A percentile compares a stretch with the other conserved stretches of the same genome.
These are phyloP conservation scores for Eriocheir sinensis DNA, from an alignment of 1,140 invertebrate species.

Conservation along the genomic window DNA sequence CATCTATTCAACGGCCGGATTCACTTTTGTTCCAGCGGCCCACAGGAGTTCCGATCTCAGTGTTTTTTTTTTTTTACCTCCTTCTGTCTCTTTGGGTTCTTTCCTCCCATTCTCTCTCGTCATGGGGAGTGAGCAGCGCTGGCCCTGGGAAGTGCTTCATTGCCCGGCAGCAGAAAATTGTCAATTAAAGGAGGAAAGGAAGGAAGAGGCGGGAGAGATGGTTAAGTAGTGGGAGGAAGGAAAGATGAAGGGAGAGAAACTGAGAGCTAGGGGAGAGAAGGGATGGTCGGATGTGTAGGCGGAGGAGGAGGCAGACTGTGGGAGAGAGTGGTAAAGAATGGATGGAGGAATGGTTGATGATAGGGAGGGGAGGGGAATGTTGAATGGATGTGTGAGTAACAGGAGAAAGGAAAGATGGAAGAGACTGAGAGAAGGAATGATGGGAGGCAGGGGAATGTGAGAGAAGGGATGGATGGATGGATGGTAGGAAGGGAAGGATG, in stretches of 20 bases:
- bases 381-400: background rate
- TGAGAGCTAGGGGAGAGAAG: background rate
- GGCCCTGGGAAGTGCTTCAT: constrained; percentile 21
- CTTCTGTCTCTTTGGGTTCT: background rate
- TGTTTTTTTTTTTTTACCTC: background rate
- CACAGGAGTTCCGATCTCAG: background rate
- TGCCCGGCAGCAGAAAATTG: constrained; percentile 11
- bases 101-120: background rate
- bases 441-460: too few species aligned
- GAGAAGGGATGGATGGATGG: too few species aligned
- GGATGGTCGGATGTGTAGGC: background rate
- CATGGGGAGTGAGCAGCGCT: background rate
- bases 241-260: background rate
- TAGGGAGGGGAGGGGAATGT: too few species aligned
- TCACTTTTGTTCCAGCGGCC: background rate
- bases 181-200: constrained; percentile 11
- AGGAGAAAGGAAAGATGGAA: background rate
- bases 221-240: too few species aligned
- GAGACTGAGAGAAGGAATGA: background rate
- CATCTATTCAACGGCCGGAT: constrained; percentile 3
- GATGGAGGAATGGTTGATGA: too few species aligned
- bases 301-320: too few species aligned
- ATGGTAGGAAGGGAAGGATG: background rate
- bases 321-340: background rate
- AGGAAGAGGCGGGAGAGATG: constrained; percentile 12